Percentiles rank a stretch among this genome's conserved stretches.
These are phyloP conservation scores for Diacarnus erythraeanus DNA, from an alignment of 37 sponge, comb jelly and placozoan genomes.

Conservation along the genomic window DNA sequence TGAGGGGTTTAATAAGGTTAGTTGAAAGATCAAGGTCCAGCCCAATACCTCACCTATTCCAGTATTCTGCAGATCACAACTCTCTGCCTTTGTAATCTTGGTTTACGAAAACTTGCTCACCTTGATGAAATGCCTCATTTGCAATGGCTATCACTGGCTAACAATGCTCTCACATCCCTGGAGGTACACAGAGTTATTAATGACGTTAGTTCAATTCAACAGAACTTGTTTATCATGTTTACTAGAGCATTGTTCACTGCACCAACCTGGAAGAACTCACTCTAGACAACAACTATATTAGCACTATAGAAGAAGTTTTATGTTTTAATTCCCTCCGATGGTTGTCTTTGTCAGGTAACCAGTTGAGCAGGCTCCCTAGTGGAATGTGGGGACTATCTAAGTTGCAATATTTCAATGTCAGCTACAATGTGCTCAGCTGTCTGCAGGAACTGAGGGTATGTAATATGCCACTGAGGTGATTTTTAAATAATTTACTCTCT, in stretches of 20 bases:
- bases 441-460: constrained; percentile 47
- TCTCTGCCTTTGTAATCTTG: constrained; percentile 52
- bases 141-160: constrained; percentile 80
- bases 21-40: too few species aligned
- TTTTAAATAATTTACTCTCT: not conserved
- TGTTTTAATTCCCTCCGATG: constrained; percentile 53
- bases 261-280: constrained; percentile 79
- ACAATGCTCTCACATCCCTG: constrained; percentile 50
- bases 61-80: constrained; percentile 69
- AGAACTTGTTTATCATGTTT: not conserved
- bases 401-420: constrained; percentile 45
- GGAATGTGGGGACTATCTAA: not conserved
- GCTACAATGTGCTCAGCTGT: constrained; percentile 31
- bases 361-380: constrained; percentile 19
- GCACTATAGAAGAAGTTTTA: constrained; percentile 11
- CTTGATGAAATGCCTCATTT: constrained; percentile 80
- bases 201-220: not conserved
- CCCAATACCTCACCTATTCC: too few species aligned
- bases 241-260: constrained; percentile 26
- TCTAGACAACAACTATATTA: constrained; percentile 74
- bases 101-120: constrained; percentile 52
- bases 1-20: not conserved
- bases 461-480: not conserved
- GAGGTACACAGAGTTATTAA: not conserved
- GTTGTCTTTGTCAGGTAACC: constrained; percentile 68